phyloP scores from a whole-genome alignment of 2,797 vertebrate species.

The Falco berigora region DNA sequence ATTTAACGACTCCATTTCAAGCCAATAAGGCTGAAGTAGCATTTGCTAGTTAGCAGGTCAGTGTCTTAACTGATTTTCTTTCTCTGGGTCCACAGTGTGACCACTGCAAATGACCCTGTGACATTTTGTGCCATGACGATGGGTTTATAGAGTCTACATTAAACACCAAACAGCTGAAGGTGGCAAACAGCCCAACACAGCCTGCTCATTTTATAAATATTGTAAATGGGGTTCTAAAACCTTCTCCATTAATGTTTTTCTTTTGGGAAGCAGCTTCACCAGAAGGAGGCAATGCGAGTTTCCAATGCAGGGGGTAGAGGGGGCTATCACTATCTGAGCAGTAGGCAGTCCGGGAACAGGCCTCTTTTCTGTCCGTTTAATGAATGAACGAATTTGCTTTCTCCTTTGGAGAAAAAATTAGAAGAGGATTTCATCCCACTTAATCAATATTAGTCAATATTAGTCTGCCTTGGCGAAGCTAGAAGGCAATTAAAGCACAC shows the following conservation, averaged over 20 bases:
- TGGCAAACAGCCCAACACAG: neutral
- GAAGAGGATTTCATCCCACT: neutral
- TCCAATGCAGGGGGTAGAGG: neutral
- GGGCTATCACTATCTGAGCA: neutral
- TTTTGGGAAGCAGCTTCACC: neutral
- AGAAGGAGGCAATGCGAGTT: neutral
- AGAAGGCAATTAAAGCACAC: neutral
- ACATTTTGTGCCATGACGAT: neutral
- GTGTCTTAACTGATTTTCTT: neutral
- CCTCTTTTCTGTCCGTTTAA: neutral
- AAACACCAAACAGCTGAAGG: neutral
- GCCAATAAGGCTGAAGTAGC: neutral
- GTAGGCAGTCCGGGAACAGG: neutral
- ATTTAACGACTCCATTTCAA: neutral
- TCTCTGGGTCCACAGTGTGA: neutral
- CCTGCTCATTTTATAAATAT: fast-evolving
- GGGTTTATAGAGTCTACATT: neutral
- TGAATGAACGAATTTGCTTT: neutral
- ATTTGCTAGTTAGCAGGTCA: neutral
- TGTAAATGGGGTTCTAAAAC: neutral
- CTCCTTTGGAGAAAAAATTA: neutral
- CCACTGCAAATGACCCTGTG: neutral
- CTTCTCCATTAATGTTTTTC: neutral
- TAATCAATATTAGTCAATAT: constrained; percentile 9
- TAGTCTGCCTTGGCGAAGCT: neutral